Evolutionary conservation across 2,113 vertebrate genomes (phyloP).

Genomic region (Butorides virescens): DNA sequence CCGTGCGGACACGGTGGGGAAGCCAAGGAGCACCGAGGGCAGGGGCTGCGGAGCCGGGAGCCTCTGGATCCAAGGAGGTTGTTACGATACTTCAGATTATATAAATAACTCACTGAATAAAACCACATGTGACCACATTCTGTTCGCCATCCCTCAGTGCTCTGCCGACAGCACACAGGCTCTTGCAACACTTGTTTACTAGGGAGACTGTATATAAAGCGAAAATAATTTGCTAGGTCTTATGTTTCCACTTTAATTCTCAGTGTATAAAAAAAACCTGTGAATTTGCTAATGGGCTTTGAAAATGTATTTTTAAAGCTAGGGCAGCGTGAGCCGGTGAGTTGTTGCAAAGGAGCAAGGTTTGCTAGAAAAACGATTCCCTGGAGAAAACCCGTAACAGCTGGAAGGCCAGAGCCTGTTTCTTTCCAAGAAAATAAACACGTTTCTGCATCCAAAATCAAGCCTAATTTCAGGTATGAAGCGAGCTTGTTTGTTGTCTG

Average conservation of each 20-base stretch:
- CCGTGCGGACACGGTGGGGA: neutral
- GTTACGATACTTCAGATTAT: conserved; percentile 48
- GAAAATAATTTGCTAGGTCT: conserved; percentile 58
- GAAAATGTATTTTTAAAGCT: conserved; percentile 68
- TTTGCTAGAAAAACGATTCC: conserved; percentile 28
- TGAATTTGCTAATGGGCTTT: conserved; percentile 79
- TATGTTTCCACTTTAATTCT: conserved; percentile 76
- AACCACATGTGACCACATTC: conserved; percentile 58
- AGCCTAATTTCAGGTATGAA: conserved; percentile 2
- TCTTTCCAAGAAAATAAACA: conserved; percentile 51
- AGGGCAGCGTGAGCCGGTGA: conserved; percentile 37
- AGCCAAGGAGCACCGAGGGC: conserved; percentile 18
- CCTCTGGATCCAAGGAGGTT: neutral
- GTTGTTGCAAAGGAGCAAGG: conserved; percentile 36
- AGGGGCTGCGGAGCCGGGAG: neutral
- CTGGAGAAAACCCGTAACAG: conserved; percentile 6
- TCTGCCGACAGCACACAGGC: neutral
- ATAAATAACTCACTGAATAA: conserved; percentile 54
- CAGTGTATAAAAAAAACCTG: conserved; percentile 69
- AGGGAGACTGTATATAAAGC: conserved; percentile 8
- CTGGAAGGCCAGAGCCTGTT: neutral
- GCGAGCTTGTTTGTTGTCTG: neutral
- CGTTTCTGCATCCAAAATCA: neutral
- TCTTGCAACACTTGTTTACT: conserved; percentile 44
- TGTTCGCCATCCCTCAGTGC: conserved; percentile 24